These are phyloP conservation scores for Drosophila falleni DNA, from an alignment of 2,888 invertebrate genomes.

Conservation along the genomic window DNA sequence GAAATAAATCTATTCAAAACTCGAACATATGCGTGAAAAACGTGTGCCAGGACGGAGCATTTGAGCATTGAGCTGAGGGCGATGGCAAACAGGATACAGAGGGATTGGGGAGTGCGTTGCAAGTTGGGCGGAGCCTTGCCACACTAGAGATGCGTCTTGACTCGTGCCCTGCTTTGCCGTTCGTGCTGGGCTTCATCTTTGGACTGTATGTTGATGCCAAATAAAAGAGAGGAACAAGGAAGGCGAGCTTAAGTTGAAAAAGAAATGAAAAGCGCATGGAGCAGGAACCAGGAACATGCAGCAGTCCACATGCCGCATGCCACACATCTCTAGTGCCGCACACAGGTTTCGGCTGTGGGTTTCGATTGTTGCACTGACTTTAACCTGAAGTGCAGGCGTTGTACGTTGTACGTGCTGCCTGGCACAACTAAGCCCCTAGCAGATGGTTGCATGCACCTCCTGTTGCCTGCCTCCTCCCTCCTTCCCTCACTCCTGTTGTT, in stretches of 20 bases:
- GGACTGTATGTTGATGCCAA: slow-evolving; percentile 4
- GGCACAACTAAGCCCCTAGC: slow-evolving; percentile 26
- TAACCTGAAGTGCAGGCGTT: slow-evolving; percentile 61
- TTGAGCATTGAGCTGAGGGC: not conserved
- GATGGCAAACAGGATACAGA: slow-evolving; percentile 49
- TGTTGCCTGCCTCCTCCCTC: not conserved
- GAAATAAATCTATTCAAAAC: slow-evolving; percentile 47
- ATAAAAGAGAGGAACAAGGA: not conserved
- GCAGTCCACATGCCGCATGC: slow-evolving; percentile 6
- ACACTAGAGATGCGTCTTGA: slow-evolving; percentile 27
- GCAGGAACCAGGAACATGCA: not conserved
- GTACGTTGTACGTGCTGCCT: slow-evolving; percentile 52
- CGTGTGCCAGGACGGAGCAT: slow-evolving; percentile 20
- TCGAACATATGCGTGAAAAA: slow-evolving; percentile 62
- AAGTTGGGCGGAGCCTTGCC: slow-evolving; percentile 5
- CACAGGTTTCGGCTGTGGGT: slow-evolving; percentile 23
- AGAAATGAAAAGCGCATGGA: slow-evolving; percentile 6
- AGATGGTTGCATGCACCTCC: slow-evolving; percentile 25
- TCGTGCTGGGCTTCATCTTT: slow-evolving; percentile 14
- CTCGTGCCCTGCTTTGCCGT: slow-evolving; percentile 17
- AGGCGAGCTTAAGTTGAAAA: not conserved
- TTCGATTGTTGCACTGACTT: slow-evolving; percentile 47
- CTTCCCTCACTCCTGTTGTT: slow-evolving; percentile 35
- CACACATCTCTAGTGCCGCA: slow-evolving; percentile 8
- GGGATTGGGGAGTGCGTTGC: slow-evolving; percentile 9